These are phyloP conservation scores for Todiramphus chloris DNA, from an alignment of 2,113 vertebrate species.

Conservation along the genomic window DNA sequence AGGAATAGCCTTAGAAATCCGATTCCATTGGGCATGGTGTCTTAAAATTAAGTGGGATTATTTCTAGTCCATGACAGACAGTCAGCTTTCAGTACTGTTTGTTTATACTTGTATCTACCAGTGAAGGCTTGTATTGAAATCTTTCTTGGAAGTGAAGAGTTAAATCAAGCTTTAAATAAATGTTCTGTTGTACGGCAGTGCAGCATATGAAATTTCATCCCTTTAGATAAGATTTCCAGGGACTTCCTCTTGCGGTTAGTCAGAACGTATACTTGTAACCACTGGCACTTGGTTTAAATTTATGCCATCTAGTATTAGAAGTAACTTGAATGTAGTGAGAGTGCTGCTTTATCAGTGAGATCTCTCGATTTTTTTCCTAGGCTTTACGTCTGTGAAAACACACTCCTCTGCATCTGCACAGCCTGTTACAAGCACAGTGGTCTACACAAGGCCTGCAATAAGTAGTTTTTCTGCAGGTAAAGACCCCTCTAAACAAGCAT, in stretches of 20 bases:
- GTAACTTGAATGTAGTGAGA: background rate
- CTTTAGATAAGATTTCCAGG: background rate
- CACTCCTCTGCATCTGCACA: constrained; percentile 64
- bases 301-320: background rate
- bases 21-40: background rate
- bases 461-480: constrained; percentile 75
- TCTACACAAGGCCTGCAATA: constrained; percentile 75
- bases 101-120: background rate
- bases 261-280: background rate
- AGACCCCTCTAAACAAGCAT: constrained; percentile 76
- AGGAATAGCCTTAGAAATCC: constrained; percentile 27
- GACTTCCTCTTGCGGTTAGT: background rate
- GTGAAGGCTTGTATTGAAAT: background rate
- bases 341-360: background rate
- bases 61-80: background rate
- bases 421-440: constrained; percentile 66
- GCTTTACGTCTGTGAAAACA: constrained; percentile 73
- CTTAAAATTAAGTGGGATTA: background rate
- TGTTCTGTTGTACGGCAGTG: background rate
- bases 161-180: constrained; percentile 7
- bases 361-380: constrained; percentile 58
- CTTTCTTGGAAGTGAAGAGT: background rate
- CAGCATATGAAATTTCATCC: constrained; percentile 26
- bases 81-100: background rate
- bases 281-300: background rate